Evolutionary conservation across 2,888 invertebrate species (phyloP), one percentile per base, ranked within the genome.

Genomic region (Litoditis marina): DNA sequence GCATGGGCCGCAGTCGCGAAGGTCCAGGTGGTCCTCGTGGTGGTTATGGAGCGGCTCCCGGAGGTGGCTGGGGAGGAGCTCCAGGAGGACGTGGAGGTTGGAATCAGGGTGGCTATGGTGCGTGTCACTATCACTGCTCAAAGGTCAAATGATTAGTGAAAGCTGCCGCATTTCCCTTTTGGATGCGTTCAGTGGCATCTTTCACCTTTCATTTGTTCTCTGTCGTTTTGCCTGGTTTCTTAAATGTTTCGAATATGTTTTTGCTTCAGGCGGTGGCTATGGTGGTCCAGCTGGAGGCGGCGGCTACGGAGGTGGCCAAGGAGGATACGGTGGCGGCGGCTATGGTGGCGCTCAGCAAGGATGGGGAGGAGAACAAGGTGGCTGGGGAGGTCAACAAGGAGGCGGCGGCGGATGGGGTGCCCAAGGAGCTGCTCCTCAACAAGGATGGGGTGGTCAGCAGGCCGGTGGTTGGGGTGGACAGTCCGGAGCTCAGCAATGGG

Each of bases 401-500:
- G 32, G 25, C 49, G 47, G 53, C 4, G 50, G 57, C 16, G 58
- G 65, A 2, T 63, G 67, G 65, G 70, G 68, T 32, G 59, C 49
- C 5, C 60, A 65, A 39, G 68, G 70, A 50, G 60, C 44, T 49
- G 58, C 53, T 27, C 68, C 66, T 50, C 65, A 63, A 58, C 60
- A 57, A n/a, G 68, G 68, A 31, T 68, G 73, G 68, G 68, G 69
- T 31, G 53, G 59, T 7, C 62, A 63, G 25, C 66, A 66, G 39
- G 57, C 55, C 50, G 69, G 73, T 34, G 71, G 69, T 42, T 70
- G 70, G 69, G 69, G 71, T 5, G 16, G 51, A 30, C 74, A 67
- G 47, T 64, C 71, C 31, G 74, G 71, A 39, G 68, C 65, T 13
- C 72, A 74, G 59, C 73, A 73, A 44, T 73, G 73, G 73, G 69